phyloP scores from a whole-genome alignment of 2,797 vertebrate genomes.

The Halcyon badia region DNA sequence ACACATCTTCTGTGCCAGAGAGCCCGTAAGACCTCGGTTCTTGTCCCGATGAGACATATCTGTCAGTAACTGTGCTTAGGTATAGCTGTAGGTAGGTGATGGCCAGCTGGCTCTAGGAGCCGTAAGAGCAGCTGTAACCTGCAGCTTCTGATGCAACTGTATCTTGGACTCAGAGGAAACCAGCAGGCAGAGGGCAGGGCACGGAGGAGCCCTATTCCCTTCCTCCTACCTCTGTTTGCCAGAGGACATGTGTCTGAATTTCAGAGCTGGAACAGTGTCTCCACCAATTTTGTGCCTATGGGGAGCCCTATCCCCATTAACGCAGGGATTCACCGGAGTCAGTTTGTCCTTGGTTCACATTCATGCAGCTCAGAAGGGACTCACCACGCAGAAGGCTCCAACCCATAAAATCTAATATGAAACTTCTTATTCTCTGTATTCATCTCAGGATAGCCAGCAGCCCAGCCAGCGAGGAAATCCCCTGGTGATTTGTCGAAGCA shows the following conservation, averaged over 20 bases:
- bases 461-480: slow-evolving; percentile 15
- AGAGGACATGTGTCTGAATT: not conserved
- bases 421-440: not conserved
- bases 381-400: not conserved
- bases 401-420: not conserved
- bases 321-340: fast-evolving
- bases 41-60: not conserved
- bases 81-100: not conserved
- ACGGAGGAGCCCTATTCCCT: not conserved
- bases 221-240: not conserved
- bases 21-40: not conserved
- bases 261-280: not conserved
- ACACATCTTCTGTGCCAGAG: not conserved
- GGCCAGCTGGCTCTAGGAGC: not conserved
- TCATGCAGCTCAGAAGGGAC: not conserved
- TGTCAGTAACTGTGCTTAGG: not conserved
- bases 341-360: slow-evolving; percentile 11
- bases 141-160: not conserved
- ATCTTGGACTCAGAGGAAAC: not conserved
- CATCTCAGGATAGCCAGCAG: not conserved
- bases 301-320: not conserved
- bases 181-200: not conserved
- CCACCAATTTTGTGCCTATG: not conserved
- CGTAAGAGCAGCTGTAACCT: not conserved
- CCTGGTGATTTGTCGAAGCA: slow-evolving; percentile 19